Percentiles rank a stretch among this genome's conserved stretches.
phyloP scores from a whole-genome alignment of 2,113 vertebrate genomes.

The cat (Felis catus) region F.catus_Fca126_mat1.0 CM031423.1:73194001-73194500 shows the following conservation, averaged over 20 bases:
- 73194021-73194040: background rate
- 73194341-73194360: background rate
- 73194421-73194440: background rate
- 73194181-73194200: too few relatives aligned
- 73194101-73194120: background rate
- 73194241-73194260: background rate
- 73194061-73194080: background rate
- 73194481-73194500: background rate
- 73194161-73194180: background rate
- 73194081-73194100: background rate
- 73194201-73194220: too few relatives aligned
- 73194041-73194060: background rate
- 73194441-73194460: constrained; percentile 33
- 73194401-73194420: constrained; percentile 1
- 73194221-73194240: background rate
- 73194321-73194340: background rate
- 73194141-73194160: background rate
- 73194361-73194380: background rate
- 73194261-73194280: background rate
- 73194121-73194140: background rate
- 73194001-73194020: background rate
- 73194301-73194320: background rate
- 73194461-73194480: background rate
- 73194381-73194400: background rate
- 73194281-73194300: background rate